These are phyloP conservation scores for Pitangus sulphuratus DNA, from an alignment of 2,797 vertebrate species.

Conservation along the genomic window DNA sequence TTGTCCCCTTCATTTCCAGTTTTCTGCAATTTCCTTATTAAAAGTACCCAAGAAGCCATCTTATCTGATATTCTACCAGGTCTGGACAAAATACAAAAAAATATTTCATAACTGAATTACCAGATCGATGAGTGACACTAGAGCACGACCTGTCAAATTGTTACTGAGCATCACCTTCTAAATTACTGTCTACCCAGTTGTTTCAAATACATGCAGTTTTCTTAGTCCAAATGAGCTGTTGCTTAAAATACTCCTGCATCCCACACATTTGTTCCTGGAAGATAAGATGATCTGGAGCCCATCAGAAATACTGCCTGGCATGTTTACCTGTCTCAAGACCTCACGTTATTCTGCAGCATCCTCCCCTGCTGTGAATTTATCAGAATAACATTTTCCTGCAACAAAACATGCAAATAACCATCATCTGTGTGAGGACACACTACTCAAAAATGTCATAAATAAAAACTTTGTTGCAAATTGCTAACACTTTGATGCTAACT, in stretches of 20 bases:
- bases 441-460: neutral
- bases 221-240: conserved; percentile 68
- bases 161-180: conserved; percentile 42
- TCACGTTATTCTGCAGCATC: neutral
- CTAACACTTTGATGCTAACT: neutral
- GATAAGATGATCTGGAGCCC: conserved; percentile 41
- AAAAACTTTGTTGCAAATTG: neutral
- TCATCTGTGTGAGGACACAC: rapidly evolving
- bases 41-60: conserved; percentile 19
- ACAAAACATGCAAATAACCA: neutral
- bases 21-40: conserved; percentile 2
- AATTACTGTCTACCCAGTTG: conserved; percentile 54
- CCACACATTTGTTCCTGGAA: conserved; percentile 75
- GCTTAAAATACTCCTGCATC: conserved; percentile 72
- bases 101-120: neutral
- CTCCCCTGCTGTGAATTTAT: neutral
- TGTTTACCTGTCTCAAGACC: conserved; percentile 30
- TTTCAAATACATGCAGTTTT: conserved; percentile 56
- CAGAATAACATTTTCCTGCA: neutral
- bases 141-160: conserved; percentile 38
- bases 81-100: conserved; percentile 4
- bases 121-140: conserved; percentile 7
- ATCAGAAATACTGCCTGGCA: conserved; percentile 59
- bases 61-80: neutral
- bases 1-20: conserved; percentile 4